A percentile compares a stretch with the other conserved stretches of the same genome.
phyloP scores from a whole-genome alignment of 2,113 vertebrate genomes.

The Melospiza georgiana region DNA sequence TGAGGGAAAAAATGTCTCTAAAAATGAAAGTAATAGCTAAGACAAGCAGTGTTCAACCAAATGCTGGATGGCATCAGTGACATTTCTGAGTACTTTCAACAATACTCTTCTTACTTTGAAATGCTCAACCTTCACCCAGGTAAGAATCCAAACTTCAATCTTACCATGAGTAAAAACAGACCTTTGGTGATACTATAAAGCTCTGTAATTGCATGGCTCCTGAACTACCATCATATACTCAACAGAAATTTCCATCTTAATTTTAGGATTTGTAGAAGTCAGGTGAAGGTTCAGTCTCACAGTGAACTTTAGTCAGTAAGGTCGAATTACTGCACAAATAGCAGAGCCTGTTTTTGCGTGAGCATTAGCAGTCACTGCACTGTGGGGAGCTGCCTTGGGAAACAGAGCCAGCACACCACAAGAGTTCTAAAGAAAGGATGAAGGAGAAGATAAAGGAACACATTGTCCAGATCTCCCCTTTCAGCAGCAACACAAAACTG shows the following conservation, averaged over 20 bases:
- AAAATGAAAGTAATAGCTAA: background rate
- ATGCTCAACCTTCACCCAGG: background rate
- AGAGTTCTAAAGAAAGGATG: background rate
- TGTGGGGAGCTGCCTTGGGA: background rate
- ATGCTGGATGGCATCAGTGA: background rate
- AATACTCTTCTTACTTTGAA: background rate
- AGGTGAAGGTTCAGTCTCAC: background rate
- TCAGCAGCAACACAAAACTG: background rate
- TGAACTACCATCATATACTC: background rate
- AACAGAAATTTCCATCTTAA: background rate
- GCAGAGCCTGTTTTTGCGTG: background rate
- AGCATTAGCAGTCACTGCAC: background rate
- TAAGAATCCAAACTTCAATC: background rate
- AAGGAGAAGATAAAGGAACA: background rate
- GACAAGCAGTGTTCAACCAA: background rate
- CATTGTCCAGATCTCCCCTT: background rate
- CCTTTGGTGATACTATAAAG: background rate
- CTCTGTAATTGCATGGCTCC: background rate
- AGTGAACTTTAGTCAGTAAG: slow-evolving; percentile 22
- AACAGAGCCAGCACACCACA: background rate
- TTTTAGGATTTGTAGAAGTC: slow-evolving; percentile 17
- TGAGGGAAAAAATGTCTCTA: background rate
- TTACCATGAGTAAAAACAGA: background rate
- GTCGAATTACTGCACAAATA: slow-evolving; percentile 13
- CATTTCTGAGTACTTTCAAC: background rate